Evolutionary conservation across 2,113 vertebrate species (phyloP), one percentile per base, ranked within the genome.

Genomic region (Chloropsis hardwickii): DNA sequence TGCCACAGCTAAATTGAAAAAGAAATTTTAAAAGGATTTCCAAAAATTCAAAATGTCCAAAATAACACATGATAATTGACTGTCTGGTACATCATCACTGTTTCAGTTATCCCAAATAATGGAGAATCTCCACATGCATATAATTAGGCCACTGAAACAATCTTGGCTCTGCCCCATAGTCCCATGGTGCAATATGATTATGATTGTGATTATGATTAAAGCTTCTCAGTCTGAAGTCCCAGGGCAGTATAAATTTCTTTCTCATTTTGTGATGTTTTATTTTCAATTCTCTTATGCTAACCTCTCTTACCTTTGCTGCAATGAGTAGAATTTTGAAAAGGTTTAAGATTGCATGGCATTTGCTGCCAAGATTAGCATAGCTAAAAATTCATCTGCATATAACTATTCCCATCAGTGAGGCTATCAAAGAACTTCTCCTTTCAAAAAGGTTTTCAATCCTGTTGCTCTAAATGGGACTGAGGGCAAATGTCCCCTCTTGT

Each of bases 211-310:
- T 87, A 40, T 85, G 62, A 77, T 83, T 88, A 94, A 90, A 73
- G 35, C 27, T 85, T 70, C 89, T 82, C 47, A 83, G 29, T 33
- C 58, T 47, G 42, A 58, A 69, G 33, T 91, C 66, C 39, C 74
- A 77, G 74, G 66, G 47, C 45, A 91, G 37, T 88, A 89, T 57
- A 92, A 95, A 90, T 92, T 70, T 69, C 24, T 86, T 86, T 54
- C 80, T 73, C 14, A 51, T 82, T 91, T 80, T 83, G 20, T 47
- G 40, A 57, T 77, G 25, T 31, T 89, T 92, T 72, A 48, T 87
- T 74, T 90, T 72, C 37, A 50, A 28, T 81, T 82, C 35, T 94
- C 48, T 54, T 39, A 28, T 0, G 1, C 35, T 85, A 72, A 89
- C 81, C 61, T 87, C 69, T 79, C 37, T 65, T 92, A 91, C 62